phyloP scores from a whole-genome alignment of 2,888 invertebrate species.

The Dynastes maya region DNA sequence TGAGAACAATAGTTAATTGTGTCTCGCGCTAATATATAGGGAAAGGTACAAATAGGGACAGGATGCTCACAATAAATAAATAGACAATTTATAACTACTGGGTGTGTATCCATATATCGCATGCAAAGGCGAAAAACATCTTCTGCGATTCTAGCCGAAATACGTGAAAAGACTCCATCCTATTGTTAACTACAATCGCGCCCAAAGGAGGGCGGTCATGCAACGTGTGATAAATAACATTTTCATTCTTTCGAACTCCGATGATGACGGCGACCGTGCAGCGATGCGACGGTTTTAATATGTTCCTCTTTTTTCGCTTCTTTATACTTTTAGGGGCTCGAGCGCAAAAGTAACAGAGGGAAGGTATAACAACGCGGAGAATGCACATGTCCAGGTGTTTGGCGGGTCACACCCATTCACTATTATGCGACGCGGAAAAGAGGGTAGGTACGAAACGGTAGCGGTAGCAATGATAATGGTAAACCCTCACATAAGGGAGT shows the following conservation, averaged over 20 bases:
- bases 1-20: constrained; percentile 7
- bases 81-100: constrained; percentile 41
- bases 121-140: constrained; percentile 24
- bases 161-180: constrained; percentile 35
- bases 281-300: constrained; percentile 47
- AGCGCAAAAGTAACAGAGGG: constrained; percentile 29
- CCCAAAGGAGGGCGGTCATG: constrained; percentile 50
- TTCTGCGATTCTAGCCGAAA: constrained; percentile 34
- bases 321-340: constrained; percentile 37
- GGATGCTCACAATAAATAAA: constrained; percentile 40
- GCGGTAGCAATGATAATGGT: constrained; percentile 32
- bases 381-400: constrained; percentile 50
- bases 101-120: constrained; percentile 3
- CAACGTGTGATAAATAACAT: constrained; percentile 50
- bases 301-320: constrained; percentile 24
- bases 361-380: constrained; percentile 15
- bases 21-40: background rate
- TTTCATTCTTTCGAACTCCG: constrained; percentile 43
- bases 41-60: constrained; percentile 9
- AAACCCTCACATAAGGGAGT: constrained; percentile 63
- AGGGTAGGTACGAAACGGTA: constrained; percentile 43
- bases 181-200: constrained; percentile 44
- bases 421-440: constrained; percentile 35
- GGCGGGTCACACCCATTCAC: constrained; percentile 57
- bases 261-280: constrained; percentile 32